Evolutionary conservation across 2,113 vertebrate species (phyloP).

Genomic region (Cranoglanis bouderius): DNA sequence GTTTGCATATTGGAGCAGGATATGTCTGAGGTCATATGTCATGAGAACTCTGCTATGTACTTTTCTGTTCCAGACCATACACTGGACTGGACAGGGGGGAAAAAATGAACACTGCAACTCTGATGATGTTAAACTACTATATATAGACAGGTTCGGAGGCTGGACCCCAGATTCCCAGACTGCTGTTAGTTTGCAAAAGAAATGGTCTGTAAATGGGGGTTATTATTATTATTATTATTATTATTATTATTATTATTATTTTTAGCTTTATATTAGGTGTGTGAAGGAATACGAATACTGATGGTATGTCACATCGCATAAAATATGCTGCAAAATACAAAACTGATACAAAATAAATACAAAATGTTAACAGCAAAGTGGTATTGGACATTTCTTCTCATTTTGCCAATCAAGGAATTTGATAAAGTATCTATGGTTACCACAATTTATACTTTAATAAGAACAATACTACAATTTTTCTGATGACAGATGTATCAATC

Average conservation of each 20-base stretch:
- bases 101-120: constrained; percentile 39
- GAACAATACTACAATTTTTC: not conserved
- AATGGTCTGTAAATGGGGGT: not conserved
- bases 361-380: not conserved
- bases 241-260: too few relatives aligned
- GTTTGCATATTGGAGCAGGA: constrained; percentile 53
- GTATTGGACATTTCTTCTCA: not conserved
- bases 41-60: constrained; percentile 59
- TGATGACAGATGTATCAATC: not conserved
- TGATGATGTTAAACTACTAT: constrained; percentile 46
- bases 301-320: not conserved
- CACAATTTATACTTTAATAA: not conserved
- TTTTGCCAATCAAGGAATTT: not conserved
- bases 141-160: constrained; percentile 50
- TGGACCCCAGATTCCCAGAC: constrained; percentile 38
- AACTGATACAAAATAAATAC: not conserved
- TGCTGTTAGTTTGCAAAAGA: constrained; percentile 14
- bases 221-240: not conserved
- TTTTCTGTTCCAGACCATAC: constrained; percentile 44
- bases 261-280: not conserved
- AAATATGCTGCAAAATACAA: not conserved
- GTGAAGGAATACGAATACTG: not conserved
- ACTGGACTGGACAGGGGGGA: constrained; percentile 41
- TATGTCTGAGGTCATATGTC: constrained; percentile 65
- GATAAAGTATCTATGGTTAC: not conserved